Evolutionary conservation across 1,140 invertebrate genomes (phyloP), one percentile per base, ranked within the genome.

Genomic region (Aphelinus atriplicis): DNA sequence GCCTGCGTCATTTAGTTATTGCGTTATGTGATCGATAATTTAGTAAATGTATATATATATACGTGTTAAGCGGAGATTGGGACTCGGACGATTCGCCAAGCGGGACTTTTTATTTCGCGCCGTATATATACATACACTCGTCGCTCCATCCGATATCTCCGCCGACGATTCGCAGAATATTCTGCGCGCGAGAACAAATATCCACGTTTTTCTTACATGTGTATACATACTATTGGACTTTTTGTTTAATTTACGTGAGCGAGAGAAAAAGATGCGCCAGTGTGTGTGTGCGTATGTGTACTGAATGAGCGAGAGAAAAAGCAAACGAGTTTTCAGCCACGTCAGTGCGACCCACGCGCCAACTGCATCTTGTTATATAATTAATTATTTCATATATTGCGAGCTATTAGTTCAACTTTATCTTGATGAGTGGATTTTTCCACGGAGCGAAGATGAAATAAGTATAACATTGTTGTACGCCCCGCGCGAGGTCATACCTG

Each of bases 361-460:
- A 3, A 4, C 71, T 48, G 6, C 48, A 45, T 26, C 26, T 26
- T 72, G 80, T 83, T 80, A 80, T 82, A 79, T 82, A 82, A 81
- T 81, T 80, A 81, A 81, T 82, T 83, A 81, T 83, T 81, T 82
- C 80, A 81, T 80, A 81, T 80, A 82, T 82, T 83, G 81, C 81
- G 78, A 80, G 82, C 81, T 80, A 81, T 83, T 82, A 82, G 81
- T 77, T 79, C 63, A 78, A 77, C 80, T 81, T 83, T 82, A 80
- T 82, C 79, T 78, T 70, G 77, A 79, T 77, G 78, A 80, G 80
- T 79, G 81, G 78, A 77, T 79, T 83, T 82, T 83, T 82, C 82
- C 81, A 77, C 73, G 80, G 74, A 26, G 26, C 26, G 26, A 3
- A 57, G 46, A 57, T 58, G 3, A 63, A 67, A 61, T 67, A 67